A percentile compares a stretch with the other conserved stretches of the same genome.
Evolutionary conservation across 2,888 invertebrate genomes (phyloP).

Genomic region (Heteromyza rotundicornis): DNA sequence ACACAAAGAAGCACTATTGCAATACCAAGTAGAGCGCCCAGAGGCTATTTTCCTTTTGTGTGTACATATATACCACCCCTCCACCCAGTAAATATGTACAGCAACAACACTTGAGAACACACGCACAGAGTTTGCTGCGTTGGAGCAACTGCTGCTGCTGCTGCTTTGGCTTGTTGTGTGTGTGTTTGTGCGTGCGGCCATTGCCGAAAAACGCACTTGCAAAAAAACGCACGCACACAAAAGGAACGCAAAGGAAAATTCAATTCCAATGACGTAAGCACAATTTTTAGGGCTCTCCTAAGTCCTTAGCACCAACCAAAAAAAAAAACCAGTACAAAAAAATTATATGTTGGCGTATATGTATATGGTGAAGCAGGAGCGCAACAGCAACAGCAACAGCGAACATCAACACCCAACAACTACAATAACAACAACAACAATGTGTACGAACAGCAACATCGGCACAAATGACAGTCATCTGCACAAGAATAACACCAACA

Average conservation of each 20-base stretch:
- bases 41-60: not conserved
- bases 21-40: not conserved
- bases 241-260: conserved; percentile 17
- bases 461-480: conserved; percentile 4
- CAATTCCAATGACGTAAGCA: conserved; percentile 28
- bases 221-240: conserved; percentile 16
- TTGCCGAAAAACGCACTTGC: conserved; percentile 20
- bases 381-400: not conserved
- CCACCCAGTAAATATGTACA: conserved; percentile 4
- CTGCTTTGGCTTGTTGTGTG: no score
- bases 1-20: conserved; percentile 25
- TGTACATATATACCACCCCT: conserved; percentile 11
- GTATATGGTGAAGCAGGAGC: not conserved
- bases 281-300: conserved; percentile 9
- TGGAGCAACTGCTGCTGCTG: conserved; percentile 1
- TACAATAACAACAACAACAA: not conserved
- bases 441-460: conserved; percentile 4
- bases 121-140: conserved; percentile 6
- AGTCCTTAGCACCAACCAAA: not conserved
- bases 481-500: not conserved
- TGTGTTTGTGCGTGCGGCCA: no score
- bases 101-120: conserved; percentile 9
- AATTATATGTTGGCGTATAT: not conserved
- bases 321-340: not conserved
- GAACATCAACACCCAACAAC: not conserved